phyloP scores from a whole-genome alignment of 1,140 invertebrate genomes.

The Ruditapes philippinarum region DNA sequence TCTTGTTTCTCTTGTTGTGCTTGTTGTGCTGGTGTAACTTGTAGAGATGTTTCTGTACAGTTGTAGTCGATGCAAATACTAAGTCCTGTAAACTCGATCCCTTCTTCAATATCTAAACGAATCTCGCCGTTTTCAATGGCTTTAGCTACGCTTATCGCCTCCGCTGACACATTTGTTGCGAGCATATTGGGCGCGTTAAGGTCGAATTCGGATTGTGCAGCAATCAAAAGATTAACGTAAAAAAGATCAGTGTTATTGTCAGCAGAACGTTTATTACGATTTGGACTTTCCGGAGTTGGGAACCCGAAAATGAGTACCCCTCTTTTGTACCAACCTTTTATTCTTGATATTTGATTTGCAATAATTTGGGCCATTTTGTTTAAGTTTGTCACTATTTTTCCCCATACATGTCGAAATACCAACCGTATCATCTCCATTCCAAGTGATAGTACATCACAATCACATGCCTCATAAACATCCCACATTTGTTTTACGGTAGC shows the following conservation, averaged over 20 bases:
- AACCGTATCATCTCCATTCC: not conserved
- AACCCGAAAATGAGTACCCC: not conserved
- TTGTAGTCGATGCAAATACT: constrained; percentile 5
- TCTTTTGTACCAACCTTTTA: not conserved
- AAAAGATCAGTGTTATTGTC: not conserved
- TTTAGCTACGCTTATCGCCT: no score
- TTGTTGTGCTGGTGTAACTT: not conserved
- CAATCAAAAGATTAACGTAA: not conserved
- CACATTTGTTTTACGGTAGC: not conserved
- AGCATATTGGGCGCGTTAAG: no score
- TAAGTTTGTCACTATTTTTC: no score
- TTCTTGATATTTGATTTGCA: no score
- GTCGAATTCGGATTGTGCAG: not conserved
- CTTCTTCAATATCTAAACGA: no score
- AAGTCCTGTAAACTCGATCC: not conserved
- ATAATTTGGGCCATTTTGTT: no score
- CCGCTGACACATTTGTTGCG: constrained; percentile 19
- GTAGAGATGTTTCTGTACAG: not conserved
- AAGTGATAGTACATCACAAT: not conserved
- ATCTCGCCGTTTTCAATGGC: no score
- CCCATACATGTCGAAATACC: no score
- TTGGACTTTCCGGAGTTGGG: not conserved
- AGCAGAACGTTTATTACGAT: no score
- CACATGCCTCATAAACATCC: not conserved
- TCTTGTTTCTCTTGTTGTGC: not conserved